Evolutionary conservation across 2,797 vertebrate genomes (phyloP).

Genomic region (Arnoldichthys spilopterus): DNA sequence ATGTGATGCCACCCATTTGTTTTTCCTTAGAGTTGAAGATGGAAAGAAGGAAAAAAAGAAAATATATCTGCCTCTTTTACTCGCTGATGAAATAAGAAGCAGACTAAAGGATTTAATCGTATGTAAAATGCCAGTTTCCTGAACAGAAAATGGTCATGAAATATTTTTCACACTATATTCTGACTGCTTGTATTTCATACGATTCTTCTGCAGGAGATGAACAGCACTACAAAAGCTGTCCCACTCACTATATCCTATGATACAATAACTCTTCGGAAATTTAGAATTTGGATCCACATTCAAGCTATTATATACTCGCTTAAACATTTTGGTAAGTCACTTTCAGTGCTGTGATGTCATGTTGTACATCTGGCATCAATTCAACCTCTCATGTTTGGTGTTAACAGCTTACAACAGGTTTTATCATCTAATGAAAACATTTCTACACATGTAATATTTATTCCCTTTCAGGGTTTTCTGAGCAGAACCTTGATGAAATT

Average conservation of each 20-base stretch:
- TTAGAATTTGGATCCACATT: slow-evolving; percentile 95
- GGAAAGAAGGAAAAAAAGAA: slow-evolving; percentile 85
- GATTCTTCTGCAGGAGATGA: slow-evolving; percentile 82
- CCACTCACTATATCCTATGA: slow-evolving; percentile 91
- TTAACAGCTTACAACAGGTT: neutral
- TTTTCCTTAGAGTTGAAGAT: slow-evolving; percentile 82
- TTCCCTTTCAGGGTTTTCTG: slow-evolving; percentile 86
- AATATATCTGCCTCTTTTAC: slow-evolving; percentile 94
- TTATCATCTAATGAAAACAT: neutral
- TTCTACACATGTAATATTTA: slow-evolving; percentile 19
- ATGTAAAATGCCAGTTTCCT: slow-evolving; percentile 55
- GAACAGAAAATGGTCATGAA: neutral
- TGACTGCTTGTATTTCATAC: neutral
- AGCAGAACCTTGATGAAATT: slow-evolving; percentile 93
- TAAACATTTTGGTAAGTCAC: slow-evolving; percentile 88
- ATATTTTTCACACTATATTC: slow-evolving; percentile 20
- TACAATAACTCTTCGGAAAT: slow-evolving; percentile 88
- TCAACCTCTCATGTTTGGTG: neutral
- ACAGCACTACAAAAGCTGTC: slow-evolving; percentile 82
- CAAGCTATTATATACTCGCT: slow-evolving; percentile 93
- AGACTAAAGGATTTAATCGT: slow-evolving; percentile 94
- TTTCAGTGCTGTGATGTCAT: neutral
- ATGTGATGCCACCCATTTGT: neutral
- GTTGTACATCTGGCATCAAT: neutral
- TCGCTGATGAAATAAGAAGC: slow-evolving; percentile 93